Evolutionary conservation across 2,797 vertebrate species (phyloP).

Genomic region (Coregonus sp.): DNA sequence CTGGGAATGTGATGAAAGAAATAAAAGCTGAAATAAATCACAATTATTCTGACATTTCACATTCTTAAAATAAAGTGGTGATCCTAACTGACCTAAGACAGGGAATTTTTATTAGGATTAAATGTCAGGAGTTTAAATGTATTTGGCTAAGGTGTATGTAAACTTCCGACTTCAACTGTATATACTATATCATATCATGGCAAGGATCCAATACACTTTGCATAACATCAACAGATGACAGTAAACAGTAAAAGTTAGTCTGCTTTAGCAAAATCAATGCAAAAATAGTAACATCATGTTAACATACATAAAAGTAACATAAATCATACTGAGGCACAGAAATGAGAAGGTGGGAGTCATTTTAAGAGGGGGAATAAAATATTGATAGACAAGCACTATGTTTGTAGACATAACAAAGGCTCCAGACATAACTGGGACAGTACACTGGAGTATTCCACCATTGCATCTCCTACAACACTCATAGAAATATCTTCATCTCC

Average conservation of each 20-base stretch:
- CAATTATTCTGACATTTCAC: too few species aligned
- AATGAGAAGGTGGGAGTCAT: constrained; percentile 19
- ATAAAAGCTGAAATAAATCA: too few species aligned
- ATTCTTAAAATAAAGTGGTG: too few species aligned
- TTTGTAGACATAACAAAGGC: constrained; percentile 56
- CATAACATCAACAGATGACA: background rate
- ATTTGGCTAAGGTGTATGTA: too few species aligned
- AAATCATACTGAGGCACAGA: background rate
- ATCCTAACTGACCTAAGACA: too few species aligned
- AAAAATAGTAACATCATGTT: background rate
- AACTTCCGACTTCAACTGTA: too few species aligned
- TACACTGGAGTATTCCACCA: constrained; percentile 65
- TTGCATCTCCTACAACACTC: constrained; percentile 41
- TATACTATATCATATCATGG: background rate
- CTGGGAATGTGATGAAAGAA: too few species aligned
- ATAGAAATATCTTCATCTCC: constrained; percentile 70
- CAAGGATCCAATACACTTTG: background rate
- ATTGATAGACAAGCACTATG: constrained; percentile 56
- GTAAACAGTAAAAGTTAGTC: background rate
- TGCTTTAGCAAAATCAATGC: background rate
- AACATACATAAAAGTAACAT: background rate
- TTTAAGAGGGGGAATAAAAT: constrained; percentile 33
- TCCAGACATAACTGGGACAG: constrained; percentile 67
- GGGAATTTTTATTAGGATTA: too few species aligned
- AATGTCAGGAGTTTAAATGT: too few species aligned